These are phyloP conservation scores for Cristatella mucedo DNA, from an alignment of 2,888 invertebrate species.

Conservation along the genomic window DNA sequence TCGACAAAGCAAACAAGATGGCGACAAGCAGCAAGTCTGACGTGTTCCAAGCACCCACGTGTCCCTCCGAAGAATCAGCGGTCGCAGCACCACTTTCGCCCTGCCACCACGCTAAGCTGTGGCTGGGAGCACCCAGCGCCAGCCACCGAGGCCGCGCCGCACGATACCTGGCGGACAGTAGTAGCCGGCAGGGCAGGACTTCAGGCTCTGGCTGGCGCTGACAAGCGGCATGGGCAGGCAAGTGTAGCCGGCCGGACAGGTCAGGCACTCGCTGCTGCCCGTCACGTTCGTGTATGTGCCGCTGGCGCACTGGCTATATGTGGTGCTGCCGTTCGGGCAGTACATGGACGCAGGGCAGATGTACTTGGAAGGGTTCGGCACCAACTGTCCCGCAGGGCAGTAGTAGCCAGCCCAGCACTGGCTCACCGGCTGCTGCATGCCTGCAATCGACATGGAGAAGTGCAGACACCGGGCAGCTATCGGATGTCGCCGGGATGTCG, in stretches of 20 bases:
- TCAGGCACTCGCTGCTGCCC: slow-evolving; percentile 18
- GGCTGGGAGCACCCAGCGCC: no score
- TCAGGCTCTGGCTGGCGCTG: slow-evolving; percentile 23
- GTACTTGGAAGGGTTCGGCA: slow-evolving; percentile 23
- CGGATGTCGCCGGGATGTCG: no score
- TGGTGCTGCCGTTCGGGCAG: slow-evolving; percentile 31
- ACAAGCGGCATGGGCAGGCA: slow-evolving; percentile 25
- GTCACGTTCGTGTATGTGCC: slow-evolving; percentile 20
- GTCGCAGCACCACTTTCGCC: no score
- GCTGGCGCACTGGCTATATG: slow-evolving; percentile 20
- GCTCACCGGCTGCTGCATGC: slow-evolving; percentile 21
- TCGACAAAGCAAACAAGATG: no score
- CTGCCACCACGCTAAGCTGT: no score
- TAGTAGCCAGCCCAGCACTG: slow-evolving; percentile 33
- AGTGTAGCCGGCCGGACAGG: slow-evolving; percentile 22
- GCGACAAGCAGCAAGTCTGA: no score
- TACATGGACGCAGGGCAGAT: slow-evolving; percentile 27
- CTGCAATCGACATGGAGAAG: slow-evolving; percentile 17
- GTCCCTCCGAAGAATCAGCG: no score
- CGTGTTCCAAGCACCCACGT: no score
- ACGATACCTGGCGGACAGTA: slow-evolving; percentile 26
- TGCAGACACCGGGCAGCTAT: no score
- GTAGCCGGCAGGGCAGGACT: slow-evolving; percentile 27
- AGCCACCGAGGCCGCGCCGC: no score
- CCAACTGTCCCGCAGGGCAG: slow-evolving; percentile 20